These are phyloP conservation scores for Procavia capensis DNA, from an alignment of 2,113 vertebrate species.

Conservation along the genomic window DNA sequence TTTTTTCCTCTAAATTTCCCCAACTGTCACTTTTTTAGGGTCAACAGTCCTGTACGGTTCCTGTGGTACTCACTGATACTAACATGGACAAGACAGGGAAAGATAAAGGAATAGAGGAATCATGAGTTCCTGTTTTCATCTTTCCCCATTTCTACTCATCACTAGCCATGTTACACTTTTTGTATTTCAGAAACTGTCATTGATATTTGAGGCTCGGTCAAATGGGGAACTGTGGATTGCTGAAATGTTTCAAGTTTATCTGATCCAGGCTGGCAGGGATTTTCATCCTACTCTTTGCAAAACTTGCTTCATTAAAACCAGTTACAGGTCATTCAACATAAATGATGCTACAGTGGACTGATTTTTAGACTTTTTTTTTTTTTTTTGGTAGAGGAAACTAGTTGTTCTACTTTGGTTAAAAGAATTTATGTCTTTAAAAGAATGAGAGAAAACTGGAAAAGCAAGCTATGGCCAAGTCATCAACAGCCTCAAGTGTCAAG, in stretches of 20 bases:
- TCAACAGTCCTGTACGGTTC: conserved; percentile 6
- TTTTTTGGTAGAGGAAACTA: conserved; percentile 13
- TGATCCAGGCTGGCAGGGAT: background rate
- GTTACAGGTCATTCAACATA: conserved; percentile 26
- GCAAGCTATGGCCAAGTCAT: background rate
- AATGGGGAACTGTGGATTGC: background rate
- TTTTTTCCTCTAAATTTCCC: background rate
- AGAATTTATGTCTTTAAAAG: conserved; percentile 16
- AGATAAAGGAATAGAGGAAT: background rate
- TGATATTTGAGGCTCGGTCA: background rate
- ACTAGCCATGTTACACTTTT: background rate
- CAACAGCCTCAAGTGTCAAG: background rate
- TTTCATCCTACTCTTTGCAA: background rate
- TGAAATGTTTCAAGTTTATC: background rate
- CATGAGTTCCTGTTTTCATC: background rate
- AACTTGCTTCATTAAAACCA: background rate
- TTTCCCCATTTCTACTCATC: background rate
- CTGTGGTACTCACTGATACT: background rate
- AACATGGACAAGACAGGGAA: background rate
- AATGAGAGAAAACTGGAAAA: background rate
- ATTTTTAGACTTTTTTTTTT: background rate
- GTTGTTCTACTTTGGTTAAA: background rate
- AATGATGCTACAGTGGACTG: background rate
- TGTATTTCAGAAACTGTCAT: background rate
- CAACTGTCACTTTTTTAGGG: background rate